A percentile compares a stretch with the other conserved stretches of the same genome.
These are phyloP conservation scores for Corapipo altera DNA, from an alignment of 2,113 vertebrate species.

Conservation along the genomic window DNA sequence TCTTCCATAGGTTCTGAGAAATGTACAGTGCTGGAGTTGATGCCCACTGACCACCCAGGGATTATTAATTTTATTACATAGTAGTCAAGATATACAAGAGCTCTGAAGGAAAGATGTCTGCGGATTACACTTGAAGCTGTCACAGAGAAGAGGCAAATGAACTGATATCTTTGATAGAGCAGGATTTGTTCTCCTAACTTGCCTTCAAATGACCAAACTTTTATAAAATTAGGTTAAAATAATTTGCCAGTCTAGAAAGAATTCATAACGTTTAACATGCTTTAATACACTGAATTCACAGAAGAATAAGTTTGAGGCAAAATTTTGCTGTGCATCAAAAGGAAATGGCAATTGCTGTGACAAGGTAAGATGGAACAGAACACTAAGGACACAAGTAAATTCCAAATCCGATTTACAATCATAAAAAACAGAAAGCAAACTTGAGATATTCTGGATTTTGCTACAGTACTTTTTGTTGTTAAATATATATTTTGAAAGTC, in stretches of 20 bases:
- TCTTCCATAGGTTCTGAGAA: neutral
- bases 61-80: neutral
- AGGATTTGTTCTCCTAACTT: neutral
- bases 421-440: neutral
- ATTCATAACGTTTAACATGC: neutral
- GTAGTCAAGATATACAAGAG: fast-evolving
- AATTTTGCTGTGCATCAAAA: neutral
- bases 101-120: neutral
- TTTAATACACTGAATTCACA: neutral
- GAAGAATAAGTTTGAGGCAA: neutral
- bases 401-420: neutral
- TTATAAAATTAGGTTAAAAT: neutral
- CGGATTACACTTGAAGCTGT: neutral
- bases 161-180: neutral
- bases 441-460: neutral
- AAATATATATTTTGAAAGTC: neutral
- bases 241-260: neutral
- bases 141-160: neutral
- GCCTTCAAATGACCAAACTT: neutral
- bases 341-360: neutral
- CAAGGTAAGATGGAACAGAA: neutral
- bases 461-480: neutral
- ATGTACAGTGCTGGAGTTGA: neutral
- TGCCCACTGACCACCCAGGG: neutral
- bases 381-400: neutral